phyloP scores from a whole-genome alignment of 2,797 vertebrate genomes.

The Triplophysa bombifrons region DNA sequence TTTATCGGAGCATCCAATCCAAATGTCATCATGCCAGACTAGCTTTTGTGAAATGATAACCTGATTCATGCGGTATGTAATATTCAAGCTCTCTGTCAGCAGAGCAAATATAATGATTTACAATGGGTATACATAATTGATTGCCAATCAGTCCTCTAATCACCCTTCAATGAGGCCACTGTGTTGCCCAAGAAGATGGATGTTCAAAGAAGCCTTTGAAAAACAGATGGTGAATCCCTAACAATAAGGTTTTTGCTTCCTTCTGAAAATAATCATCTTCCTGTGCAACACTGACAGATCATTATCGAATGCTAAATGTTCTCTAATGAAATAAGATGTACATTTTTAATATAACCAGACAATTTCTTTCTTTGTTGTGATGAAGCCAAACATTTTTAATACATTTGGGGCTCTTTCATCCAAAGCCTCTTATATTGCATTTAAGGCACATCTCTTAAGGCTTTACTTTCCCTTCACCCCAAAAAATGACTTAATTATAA shows the following conservation, averaged over 20 bases:
- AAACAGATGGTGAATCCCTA: constrained; percentile 80
- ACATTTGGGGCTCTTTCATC: no score
- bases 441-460: no score
- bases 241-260: constrained; percentile 79
- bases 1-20: not conserved
- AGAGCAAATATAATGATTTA: constrained; percentile 73
- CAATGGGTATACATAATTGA: constrained; percentile 77
- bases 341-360: constrained; percentile 33
- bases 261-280: constrained; percentile 75
- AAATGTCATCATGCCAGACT: constrained; percentile 32
- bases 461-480: no score
- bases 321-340: constrained; percentile 57
- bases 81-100: constrained; percentile 53
- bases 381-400: no score
- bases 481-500: no score
- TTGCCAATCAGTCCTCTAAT: constrained; percentile 70
- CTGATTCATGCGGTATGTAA: constrained; percentile 57
- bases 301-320: constrained; percentile 66
- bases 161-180: constrained; percentile 66
- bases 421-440: no score
- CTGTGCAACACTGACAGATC: constrained; percentile 69
- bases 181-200: constrained; percentile 72
- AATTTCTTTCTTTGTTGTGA: constrained; percentile 17
- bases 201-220: constrained; percentile 73
- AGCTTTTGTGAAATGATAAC: constrained; percentile 42